Percentiles rank a stretch among this genome's conserved stretches.
Conservation (phyloP, 2,113 vertebrate genomes). For the Rhadina sibilatrix region DNA sequence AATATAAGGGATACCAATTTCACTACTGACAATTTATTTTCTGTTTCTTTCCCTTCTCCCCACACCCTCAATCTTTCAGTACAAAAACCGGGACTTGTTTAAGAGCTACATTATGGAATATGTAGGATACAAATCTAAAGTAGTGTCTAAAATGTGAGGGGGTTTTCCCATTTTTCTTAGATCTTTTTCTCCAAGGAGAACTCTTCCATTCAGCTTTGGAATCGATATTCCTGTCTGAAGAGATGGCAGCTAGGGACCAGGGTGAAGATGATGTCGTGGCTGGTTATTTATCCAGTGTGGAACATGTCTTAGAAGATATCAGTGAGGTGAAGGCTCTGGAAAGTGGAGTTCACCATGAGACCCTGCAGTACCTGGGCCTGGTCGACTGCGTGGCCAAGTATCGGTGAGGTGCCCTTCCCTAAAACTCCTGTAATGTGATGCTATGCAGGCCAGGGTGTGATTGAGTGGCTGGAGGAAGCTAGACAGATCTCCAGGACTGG, state of each 20-base stretch:
- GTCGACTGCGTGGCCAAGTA: conserved; percentile 93
- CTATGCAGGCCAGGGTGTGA: rapidly evolving
- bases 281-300: conserved; percentile 85
- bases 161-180: conserved; percentile 65
- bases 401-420: conserved; percentile 74
- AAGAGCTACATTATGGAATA: neutral
- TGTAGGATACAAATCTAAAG: neutral
- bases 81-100: neutral
- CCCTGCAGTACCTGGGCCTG: conserved; percentile 84
- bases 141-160: neutral
- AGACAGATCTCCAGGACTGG: neutral
- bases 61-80: neutral
- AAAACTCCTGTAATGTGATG: neutral
- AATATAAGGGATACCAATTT: neutral
- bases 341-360: conserved; percentile 84
- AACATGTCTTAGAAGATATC: conserved; percentile 81
- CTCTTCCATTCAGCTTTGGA: conserved; percentile 87
- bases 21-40: neutral
- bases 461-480: neutral
- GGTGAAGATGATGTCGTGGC: conserved; percentile 14
- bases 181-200: conserved; percentile 86
- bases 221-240: conserved; percentile 68
- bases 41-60: neutral
- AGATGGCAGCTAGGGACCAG: neutral
- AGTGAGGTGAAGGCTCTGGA: conserved; percentile 84